Evolutionary conservation across 2,797 vertebrate species (phyloP).

Genomic region (Petrocephalus schoutedeni): DNA sequence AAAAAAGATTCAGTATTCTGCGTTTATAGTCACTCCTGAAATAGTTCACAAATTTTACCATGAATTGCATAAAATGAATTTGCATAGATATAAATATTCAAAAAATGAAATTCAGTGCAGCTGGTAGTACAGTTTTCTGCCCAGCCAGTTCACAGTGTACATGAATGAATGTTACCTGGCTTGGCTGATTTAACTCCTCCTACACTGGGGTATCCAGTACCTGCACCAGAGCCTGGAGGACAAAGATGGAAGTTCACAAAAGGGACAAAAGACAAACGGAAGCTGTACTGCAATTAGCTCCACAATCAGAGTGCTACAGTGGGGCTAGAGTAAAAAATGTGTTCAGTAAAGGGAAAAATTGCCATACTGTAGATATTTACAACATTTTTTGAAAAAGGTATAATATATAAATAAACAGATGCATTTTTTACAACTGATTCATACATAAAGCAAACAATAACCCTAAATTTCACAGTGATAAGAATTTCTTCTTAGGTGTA

Average conservation of each 20-base stretch:
- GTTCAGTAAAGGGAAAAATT: neutral
- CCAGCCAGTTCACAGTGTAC: neutral
- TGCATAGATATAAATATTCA: neutral
- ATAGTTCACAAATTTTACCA: neutral
- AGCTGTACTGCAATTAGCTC: neutral
- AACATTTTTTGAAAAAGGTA: neutral
- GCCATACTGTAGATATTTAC: neutral
- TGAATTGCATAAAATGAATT: neutral
- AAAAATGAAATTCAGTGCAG: neutral
- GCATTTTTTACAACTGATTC: neutral
- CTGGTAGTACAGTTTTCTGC: neutral
- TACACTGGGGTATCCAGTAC: conserved; percentile 24
- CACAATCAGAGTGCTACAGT: neutral
- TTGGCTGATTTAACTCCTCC: conserved; percentile 25
- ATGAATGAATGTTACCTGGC: conserved; percentile 29
- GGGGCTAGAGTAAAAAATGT: neutral
- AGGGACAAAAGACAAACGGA: neutral
- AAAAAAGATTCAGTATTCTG: neutral
- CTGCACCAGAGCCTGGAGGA: conserved; percentile 26
- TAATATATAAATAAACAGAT: neutral
- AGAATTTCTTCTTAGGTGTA: neutral
- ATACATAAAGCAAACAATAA: neutral
- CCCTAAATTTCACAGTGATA: neutral
- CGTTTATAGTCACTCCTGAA: neutral
- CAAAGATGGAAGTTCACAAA: neutral